Evolutionary conservation across 2,797 vertebrate genomes (phyloP).

Genomic region (Poecilia gillii): DNA sequence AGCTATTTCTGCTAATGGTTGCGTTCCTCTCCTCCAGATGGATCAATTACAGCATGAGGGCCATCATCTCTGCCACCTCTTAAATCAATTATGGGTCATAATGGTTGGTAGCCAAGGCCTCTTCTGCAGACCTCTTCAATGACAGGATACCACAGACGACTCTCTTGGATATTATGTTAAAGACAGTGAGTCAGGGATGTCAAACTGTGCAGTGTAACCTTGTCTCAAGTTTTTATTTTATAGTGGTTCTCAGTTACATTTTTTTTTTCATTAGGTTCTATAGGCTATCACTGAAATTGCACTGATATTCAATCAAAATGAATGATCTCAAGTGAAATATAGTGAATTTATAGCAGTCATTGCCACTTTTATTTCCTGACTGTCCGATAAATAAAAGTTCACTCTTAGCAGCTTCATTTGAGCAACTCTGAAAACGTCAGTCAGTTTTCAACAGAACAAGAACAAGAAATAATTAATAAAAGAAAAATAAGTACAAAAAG

Average conservation of each 20-base stretch:
- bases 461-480: background rate
- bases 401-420: background rate
- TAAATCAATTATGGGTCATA: conserved; percentile 76
- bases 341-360: background rate
- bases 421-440: background rate
- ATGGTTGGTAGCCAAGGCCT: conserved; percentile 54
- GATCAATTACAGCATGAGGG: conserved; percentile 73
- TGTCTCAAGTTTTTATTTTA: conserved; percentile 10
- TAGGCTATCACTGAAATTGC: background rate
- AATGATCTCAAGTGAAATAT: background rate
- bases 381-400: background rate
- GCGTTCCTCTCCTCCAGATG: conserved; percentile 74
- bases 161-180: conserved; percentile 26
- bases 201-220: conserved; percentile 18
- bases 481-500: background rate
- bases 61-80: conserved; percentile 62
- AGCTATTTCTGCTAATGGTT: conserved; percentile 79
- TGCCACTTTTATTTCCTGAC: background rate
- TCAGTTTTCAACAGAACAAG: background rate
- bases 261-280: background rate
- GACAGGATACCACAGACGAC: conserved; percentile 41
- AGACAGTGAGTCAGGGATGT: conserved; percentile 15
- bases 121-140: conserved; percentile 44
- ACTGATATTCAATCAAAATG: background rate
- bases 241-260: background rate